Percentiles rank a stretch among this genome's conserved stretches.
phyloP scores from a whole-genome alignment of 30 jellyfish, hydroid and myxozoan species.

The Aurelia sp. region DNA sequence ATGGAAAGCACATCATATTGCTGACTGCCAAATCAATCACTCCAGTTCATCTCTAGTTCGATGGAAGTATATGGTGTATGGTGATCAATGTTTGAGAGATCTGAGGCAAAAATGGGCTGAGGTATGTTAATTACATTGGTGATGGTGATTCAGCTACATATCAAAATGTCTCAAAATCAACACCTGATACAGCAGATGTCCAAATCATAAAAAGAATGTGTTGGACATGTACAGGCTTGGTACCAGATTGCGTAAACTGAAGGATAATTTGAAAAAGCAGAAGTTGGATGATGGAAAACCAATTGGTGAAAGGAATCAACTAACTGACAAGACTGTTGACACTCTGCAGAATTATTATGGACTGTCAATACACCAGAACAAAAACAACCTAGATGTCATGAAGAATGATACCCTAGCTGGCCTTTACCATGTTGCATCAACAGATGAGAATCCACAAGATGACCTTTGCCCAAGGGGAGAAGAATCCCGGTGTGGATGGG shows the following conservation, averaged over 20 bases:
- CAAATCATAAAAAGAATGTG: no score
- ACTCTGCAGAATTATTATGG: slow-evolving; percentile 37
- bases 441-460: slow-evolving; percentile 32
- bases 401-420: slow-evolving; percentile 39
- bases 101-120: no score
- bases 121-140: no score
- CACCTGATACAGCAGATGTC: no score
- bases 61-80: no score
- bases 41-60: no score
- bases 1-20: no score
- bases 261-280: not conserved
- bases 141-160: no score
- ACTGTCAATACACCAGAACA: slow-evolving; percentile 24
- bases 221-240: slow-evolving; percentile 52
- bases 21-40: no score
- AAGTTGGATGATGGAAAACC: slow-evolving; percentile 25
- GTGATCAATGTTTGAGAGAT: no score
- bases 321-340: no score
- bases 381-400: slow-evolving; percentile 24
- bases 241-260: slow-evolving; percentile 27
- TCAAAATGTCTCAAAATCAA: no score
- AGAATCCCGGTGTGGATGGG: slow-evolving; percentile 10
- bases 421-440: slow-evolving; percentile 35
- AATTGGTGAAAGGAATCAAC: slow-evolving; percentile 24
- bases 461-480: slow-evolving; percentile 30